Evolutionary conservation across 92 coral and sea anemone genomes (phyloP), one percentile per base, ranked within the genome.

Genomic region (Meandrina meandrites): DNA sequence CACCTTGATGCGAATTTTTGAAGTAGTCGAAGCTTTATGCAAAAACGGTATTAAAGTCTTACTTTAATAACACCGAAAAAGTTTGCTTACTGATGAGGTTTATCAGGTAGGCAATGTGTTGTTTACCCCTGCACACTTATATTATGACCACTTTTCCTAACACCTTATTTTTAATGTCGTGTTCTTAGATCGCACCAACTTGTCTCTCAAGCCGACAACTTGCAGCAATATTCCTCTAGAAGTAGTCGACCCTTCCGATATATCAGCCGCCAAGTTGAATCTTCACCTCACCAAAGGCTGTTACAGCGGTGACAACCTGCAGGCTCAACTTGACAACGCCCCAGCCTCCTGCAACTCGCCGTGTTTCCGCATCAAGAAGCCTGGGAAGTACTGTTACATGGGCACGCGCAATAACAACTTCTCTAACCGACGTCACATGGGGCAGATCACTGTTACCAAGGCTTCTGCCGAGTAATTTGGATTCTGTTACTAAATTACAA

Each of bases 351-450:
- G 90, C 75, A 87, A 87, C 81, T 87, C 90, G 51, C 90, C 90
- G 28, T 87, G 90, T 73, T 87, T 87, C 86, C 87, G 90, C 81
- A 87, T 87, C 87, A 87, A 74, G 82, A 81, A 73, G 87, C 90
- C 88, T 62, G 91, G 91, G 75, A 51, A 64, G 40, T 89, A 89
- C 82, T 85, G 88, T 60, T 85, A 85, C 76, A 89, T 89, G 91
- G 45, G 91, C 79, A 89, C 91, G 71, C 91, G 91, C 88, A 89
- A 89, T 76, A 89, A 89, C 88, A 89, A 89, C 91, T 89, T 89
- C 85, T 81, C 88, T 76, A 89, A 89, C 80, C 88, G 91, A 27
- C 87, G 91, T 89, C 91, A 89, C 79, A 83, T 81, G 45, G 91
- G 91, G 17, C 88, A 85, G 75, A 85, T 85, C 28, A 88, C 82